These are phyloP conservation scores for Drosophila grimshawi DNA, from an alignment of 1,140 invertebrate species.

Conservation along the genomic window DNA sequence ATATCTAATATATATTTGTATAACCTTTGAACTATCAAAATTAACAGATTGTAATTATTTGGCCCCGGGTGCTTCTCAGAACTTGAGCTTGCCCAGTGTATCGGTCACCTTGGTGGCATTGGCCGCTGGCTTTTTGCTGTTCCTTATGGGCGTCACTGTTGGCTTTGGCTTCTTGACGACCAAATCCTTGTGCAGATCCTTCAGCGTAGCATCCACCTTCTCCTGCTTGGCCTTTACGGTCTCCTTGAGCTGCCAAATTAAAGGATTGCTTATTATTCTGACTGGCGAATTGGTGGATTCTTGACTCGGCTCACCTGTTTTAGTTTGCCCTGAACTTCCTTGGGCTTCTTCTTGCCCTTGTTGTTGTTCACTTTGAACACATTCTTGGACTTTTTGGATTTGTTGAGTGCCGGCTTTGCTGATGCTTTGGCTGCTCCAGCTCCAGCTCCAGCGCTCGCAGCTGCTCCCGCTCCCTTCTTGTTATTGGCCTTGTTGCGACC, in stretches of 20 bases:
- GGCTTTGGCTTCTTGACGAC: conserved; percentile 80
- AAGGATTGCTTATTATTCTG: background rate
- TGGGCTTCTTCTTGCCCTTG: conserved; percentile 82
- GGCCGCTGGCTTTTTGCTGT: conserved; percentile 67
- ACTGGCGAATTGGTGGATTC: background rate
- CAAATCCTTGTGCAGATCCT: conserved; percentile 78
- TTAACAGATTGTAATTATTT: conserved; percentile 26
- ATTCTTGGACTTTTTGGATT: conserved; percentile 78
- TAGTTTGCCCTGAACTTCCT: conserved; percentile 82
- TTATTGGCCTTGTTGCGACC: conserved; percentile 79
- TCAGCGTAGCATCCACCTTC: conserved; percentile 74
- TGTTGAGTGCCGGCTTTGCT: conserved; percentile 64
- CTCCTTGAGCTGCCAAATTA: conserved; percentile 69
- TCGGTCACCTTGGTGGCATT: conserved; percentile 73
- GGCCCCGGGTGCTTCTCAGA: conserved; percentile 39
- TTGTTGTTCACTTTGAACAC: conserved; percentile 72
- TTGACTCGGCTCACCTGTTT: conserved; percentile 66
- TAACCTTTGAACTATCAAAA: conserved; percentile 50
- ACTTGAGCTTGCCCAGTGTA: conserved; percentile 77
- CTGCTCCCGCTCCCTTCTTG: conserved; percentile 52
- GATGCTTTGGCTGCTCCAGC: conserved; percentile 38
- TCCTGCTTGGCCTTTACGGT: conserved; percentile 78
- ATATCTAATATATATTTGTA: conserved; percentile 60
- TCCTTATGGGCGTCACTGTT: conserved; percentile 57
- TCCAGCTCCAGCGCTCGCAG: conserved; percentile 29